These are phyloP conservation scores for Antechinus flavipes DNA, from an alignment of 2,113 vertebrate species.

Conservation along the genomic window DNA sequence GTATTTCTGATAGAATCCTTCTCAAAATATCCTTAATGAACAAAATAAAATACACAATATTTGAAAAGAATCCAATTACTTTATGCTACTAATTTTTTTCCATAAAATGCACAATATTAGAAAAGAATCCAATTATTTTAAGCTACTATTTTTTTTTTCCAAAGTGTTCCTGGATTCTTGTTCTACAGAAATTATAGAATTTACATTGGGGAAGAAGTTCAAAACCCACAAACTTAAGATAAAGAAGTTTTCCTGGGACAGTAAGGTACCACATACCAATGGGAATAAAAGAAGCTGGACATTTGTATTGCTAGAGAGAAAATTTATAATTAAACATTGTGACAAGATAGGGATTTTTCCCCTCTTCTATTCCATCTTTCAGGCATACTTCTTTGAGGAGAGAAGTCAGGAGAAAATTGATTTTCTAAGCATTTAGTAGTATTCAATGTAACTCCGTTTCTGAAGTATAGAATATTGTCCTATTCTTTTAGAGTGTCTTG, in stretches of 20 bases:
- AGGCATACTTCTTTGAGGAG: conserved; percentile 21
- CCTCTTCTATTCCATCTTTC: conserved; percentile 21
- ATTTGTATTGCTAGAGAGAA: conserved; percentile 37
- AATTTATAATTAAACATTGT: conserved; percentile 41
- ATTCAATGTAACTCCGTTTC: neutral
- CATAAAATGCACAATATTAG: neutral
- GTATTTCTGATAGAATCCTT: neutral
- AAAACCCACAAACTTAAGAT: conserved; percentile 39
- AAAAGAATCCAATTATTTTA: neutral
- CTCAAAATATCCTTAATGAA: neutral
- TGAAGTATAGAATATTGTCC: conserved; percentile 18
- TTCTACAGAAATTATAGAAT: neutral
- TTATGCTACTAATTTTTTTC: neutral
- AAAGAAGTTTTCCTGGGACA: conserved; percentile 24
- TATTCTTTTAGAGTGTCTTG: conserved; percentile 1
- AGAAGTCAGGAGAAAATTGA: conserved; percentile 39
- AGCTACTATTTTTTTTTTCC: neutral
- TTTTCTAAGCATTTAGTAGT: conserved; percentile 40
- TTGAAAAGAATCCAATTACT: neutral
- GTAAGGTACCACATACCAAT: conserved; percentile 31
- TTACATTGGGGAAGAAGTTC: neutral
- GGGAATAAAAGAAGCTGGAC: conserved; percentile 54
- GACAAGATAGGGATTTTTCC: conserved; percentile 45
- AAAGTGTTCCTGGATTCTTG: neutral
- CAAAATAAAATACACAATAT: neutral